These are phyloP conservation scores for Marmota monax DNA, from an alignment of 2,113 vertebrate species.

Conservation along the genomic window DNA sequence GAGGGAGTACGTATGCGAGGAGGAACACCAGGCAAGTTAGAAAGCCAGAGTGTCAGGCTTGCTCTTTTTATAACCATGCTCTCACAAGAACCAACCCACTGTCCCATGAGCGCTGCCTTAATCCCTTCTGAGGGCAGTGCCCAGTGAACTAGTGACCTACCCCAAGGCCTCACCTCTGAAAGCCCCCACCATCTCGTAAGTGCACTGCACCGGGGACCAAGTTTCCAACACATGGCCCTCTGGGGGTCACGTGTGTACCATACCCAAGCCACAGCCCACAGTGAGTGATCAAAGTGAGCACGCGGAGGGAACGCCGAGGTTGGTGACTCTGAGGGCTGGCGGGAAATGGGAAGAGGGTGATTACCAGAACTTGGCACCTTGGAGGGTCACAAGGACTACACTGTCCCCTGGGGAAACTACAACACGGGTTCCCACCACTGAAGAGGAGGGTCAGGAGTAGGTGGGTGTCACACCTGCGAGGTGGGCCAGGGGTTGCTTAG, in stretches of 20 bases:
- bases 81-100: background rate
- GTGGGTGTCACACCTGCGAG: background rate
- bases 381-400: background rate
- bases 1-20: accelerated
- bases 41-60: background rate
- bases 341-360: background rate
- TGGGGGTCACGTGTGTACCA: no score
- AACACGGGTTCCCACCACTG: background rate
- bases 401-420: background rate
- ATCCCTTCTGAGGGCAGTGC: background rate
- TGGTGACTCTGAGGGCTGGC: no score
- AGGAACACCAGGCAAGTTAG: background rate
- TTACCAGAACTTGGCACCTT: background rate
- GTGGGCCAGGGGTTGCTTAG: background rate
- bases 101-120: background rate
- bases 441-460: background rate
- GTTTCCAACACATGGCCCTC: background rate
- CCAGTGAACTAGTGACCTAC: background rate
- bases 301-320: background rate
- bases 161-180: no score
- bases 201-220: background rate
- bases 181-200: background rate
- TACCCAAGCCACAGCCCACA: background rate
- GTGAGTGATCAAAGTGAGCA: background rate
- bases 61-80: background rate